Evolutionary conservation across 2,113 vertebrate species (phyloP).

Genomic region (Rhombomys opimus): DNA sequence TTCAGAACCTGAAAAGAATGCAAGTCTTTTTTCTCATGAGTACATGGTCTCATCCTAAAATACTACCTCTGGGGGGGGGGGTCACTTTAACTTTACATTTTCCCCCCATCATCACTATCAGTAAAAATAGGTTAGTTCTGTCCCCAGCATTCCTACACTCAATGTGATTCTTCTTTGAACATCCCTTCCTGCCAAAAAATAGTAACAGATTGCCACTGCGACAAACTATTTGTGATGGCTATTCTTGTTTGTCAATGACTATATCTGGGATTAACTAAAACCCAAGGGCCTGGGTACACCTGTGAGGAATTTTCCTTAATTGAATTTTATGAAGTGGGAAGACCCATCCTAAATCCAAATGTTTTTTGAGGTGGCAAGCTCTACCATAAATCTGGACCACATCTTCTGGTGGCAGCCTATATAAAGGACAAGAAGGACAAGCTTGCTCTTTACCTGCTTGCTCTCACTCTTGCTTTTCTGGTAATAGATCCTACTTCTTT

Average conservation of each 20-base stretch:
- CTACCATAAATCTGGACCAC: not conserved
- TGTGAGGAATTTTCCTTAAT: not conserved
- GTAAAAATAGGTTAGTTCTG: not conserved
- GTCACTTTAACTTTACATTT: not conserved
- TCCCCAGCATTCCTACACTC: not conserved
- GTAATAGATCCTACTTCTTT: not conserved
- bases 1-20: constrained; percentile 1
- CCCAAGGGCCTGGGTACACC: not conserved
- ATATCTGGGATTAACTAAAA: not conserved
- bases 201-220: not conserved
- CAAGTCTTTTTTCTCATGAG: not conserved
- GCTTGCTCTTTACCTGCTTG: not conserved
- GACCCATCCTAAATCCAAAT: not conserved
- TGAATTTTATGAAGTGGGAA: not conserved
- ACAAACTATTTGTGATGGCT: not conserved
- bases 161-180: not conserved
- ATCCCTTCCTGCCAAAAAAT: not conserved
- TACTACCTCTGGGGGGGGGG: not conserved
- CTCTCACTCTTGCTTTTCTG: not conserved
- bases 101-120: not conserved
- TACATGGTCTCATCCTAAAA: not conserved
- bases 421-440: not conserved
- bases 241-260: not conserved
- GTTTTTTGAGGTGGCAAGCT: not conserved
- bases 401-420: not conserved